A percentile compares a stretch with the other conserved stretches of the same genome.
Evolutionary conservation across 2,797 vertebrate species (phyloP).

Genomic region (Serranus cabrilla): DNA sequence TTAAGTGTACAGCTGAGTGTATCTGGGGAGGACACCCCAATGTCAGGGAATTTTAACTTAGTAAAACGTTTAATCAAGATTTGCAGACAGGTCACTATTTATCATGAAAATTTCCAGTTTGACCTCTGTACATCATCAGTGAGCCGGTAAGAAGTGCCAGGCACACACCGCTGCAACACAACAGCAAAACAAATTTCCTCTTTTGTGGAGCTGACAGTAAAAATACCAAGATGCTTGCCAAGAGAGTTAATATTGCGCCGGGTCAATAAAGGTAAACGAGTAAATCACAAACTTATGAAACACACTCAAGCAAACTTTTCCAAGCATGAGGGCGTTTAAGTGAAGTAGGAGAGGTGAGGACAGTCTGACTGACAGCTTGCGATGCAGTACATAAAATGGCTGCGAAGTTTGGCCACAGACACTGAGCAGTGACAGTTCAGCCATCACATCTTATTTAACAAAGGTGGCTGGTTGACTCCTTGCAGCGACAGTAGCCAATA

Average conservation of each 20-base stretch:
- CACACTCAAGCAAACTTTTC: constrained; percentile 39
- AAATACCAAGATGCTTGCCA: constrained; percentile 50
- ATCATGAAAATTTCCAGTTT: constrained; percentile 51
- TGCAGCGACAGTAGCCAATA: constrained; percentile 29
- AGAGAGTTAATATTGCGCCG: constrained; percentile 30
- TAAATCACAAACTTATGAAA: constrained; percentile 45
- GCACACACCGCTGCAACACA: constrained; percentile 27
- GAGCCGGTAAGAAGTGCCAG: constrained; percentile 23
- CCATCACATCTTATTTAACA: constrained; percentile 67
- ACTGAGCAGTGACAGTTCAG: constrained; percentile 46
- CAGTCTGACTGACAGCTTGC: constrained; percentile 41
- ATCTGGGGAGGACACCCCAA: constrained; percentile 31
- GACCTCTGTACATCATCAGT: constrained; percentile 56
- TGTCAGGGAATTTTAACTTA: constrained; percentile 37
- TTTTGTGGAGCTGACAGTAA: constrained; percentile 52
- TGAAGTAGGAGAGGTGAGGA: constrained; percentile 35
- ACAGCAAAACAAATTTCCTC: constrained; percentile 53
- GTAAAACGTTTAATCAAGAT: constrained; percentile 36
- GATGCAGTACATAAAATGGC: constrained; percentile 54
- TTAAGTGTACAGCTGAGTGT: constrained; percentile 9
- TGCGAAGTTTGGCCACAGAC: constrained; percentile 45
- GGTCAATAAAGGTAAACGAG: constrained; percentile 53
- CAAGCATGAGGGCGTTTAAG: constrained; percentile 16
- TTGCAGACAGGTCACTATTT: constrained; percentile 33
- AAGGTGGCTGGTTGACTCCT: constrained; percentile 37